A percentile compares a stretch with the other conserved stretches of the same genome.
phyloP scores from a whole-genome alignment of 2,797 vertebrate genomes.

The Rhinoraja longicauda region DNA sequence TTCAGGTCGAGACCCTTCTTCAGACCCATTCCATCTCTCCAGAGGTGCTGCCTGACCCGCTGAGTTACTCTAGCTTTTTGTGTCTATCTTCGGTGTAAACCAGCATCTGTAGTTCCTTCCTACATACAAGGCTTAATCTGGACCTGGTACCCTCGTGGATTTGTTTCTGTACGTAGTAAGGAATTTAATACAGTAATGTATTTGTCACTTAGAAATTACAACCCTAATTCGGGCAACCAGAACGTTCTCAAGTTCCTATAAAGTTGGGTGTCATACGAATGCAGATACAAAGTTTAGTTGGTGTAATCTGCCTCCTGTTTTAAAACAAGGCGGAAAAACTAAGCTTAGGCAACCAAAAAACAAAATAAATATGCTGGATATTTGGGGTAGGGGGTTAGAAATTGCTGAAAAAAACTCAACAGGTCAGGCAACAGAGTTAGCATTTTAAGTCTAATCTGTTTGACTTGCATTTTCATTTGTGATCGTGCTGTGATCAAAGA shows the following conservation, averaged over 20 bases:
- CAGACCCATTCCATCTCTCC: too few species aligned
- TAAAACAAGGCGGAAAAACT: neutral
- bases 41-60: too few species aligned
- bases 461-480: neutral
- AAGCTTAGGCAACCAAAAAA: neutral
- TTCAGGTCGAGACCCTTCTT: too few species aligned
- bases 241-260: neutral
- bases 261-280: neutral
- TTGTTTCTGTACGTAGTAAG: neutral
- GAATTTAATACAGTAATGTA: neutral
- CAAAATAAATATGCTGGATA: too few species aligned
- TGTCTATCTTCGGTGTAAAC: too few species aligned
- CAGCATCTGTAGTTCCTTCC: too few species aligned
- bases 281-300: neutral
- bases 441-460: too few species aligned
- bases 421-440: too few species aligned
- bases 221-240: neutral
- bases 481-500: neutral
- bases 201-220: neutral
- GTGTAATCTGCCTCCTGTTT: neutral
- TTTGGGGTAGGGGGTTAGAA: too few species aligned
- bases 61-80: too few species aligned
- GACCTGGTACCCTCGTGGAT: neutral
- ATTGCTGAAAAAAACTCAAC: too few species aligned
- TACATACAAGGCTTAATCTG: neutral